Conservation (phyloP, 2,113 vertebrate genomes). For the Odocoileus hemionus region DNA sequence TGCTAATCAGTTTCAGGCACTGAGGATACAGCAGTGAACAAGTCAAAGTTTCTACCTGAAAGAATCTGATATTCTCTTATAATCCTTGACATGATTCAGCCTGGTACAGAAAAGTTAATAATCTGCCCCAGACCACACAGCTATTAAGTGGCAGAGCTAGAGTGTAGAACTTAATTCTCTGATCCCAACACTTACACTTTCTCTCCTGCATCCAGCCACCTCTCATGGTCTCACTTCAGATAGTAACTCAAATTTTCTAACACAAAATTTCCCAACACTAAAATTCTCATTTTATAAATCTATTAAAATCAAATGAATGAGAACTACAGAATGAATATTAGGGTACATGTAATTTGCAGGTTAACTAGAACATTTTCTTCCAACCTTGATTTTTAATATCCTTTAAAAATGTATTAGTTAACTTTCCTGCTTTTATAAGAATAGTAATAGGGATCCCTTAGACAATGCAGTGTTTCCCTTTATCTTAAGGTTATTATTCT, state of each 20-base stretch:
- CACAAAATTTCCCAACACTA: not conserved
- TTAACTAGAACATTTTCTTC: slow-evolving; percentile 29
- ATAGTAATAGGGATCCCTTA: not conserved
- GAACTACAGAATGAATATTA: not conserved
- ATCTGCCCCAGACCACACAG: not conserved
- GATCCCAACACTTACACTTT: not conserved
- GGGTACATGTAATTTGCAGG: not conserved
- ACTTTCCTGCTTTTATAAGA: not conserved
- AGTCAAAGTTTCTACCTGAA: not conserved
- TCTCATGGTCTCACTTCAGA: not conserved
- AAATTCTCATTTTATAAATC: slow-evolving; percentile 1
- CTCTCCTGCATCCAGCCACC: not conserved
- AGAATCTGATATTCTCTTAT: not conserved
- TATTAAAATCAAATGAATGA: slow-evolving; percentile 4
- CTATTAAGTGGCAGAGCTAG: not conserved
- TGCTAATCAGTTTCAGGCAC: not conserved
- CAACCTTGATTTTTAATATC: slow-evolving; percentile 14
- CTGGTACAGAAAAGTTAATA: not conserved
- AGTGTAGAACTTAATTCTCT: not conserved
- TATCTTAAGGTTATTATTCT: not conserved
- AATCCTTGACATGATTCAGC: not conserved
- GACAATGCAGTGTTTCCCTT: not conserved
- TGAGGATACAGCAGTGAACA: not conserved
- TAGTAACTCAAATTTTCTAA: slow-evolving; percentile 8
- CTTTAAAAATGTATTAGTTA: not conserved